Evolutionary conservation across 2,113 vertebrate species (phyloP), one percentile per base, ranked within the genome.

Genomic region (Cryptotis parvus): DNA sequence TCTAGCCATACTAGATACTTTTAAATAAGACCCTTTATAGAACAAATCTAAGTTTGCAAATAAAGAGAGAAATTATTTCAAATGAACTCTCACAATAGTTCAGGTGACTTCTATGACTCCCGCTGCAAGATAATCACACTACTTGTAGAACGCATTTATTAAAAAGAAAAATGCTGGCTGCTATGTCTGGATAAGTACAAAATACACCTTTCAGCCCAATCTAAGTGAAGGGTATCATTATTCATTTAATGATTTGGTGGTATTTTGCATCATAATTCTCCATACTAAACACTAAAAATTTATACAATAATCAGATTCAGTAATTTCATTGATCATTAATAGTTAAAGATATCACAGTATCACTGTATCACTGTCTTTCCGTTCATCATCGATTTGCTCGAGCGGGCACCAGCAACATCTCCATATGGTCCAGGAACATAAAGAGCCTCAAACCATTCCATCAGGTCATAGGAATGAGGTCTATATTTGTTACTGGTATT

Each of bases 311-410:
- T 58, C 1, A 89, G 2, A 72, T 78, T 78, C 7, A 74, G 68
- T 72, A n/a, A 61, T 80, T 89, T 90, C n/a, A 72, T 89, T 66
- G 79, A 35, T 27, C 27, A 43, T 66, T 35, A 73, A 27, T 80
- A 75, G 61, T n/a, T 90, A 58, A 80, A 61, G n/a, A n/a, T n/a
- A n/a, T n/a, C n/a, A n/a, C n/a, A n/a, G n/a, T n/a, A n/a, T n/a
- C n/a, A n/a, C n/a, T n/a, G n/a, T n/a, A n/a, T n/a, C n/a, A n/a
- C n/a, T n/a, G n/a, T n/a, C n/a, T n/a, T n/a, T n/a, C n/a, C n/a
- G n/a, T n/a, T n/a, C n/a, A n/a, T n/a, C n/a, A n/a, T n/a, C n/a
- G n/a, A n/a, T n/a, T n/a, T n/a, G n/a, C n/a, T n/a, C n/a, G n/a
- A n/a, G n/a, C n/a, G n/a, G n/a, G n/a, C n/a, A n/a, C n/a, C n/a